A percentile compares a stretch with the other conserved stretches of the same genome.
Conservation (phyloP, 2,888 invertebrate species). For the Cerastis rubricosa region DNA sequence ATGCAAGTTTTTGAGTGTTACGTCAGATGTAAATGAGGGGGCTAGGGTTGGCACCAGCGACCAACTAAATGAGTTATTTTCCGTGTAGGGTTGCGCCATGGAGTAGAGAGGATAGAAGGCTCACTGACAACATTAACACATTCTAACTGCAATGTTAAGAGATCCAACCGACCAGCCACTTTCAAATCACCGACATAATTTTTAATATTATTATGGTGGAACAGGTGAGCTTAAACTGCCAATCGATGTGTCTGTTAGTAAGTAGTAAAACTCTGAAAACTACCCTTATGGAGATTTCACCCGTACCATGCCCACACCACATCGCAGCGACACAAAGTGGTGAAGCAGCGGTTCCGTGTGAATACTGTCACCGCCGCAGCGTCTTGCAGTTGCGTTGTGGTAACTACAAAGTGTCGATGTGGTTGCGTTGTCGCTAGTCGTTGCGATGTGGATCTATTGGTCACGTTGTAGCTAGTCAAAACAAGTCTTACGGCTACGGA, state of each 20-base stretch:
- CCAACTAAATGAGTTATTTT: constrained; percentile 72
- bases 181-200: not conserved
- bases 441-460: too few species aligned
- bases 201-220: not conserved
- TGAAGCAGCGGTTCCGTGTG: too few species aligned
- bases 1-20: constrained; percentile 51
- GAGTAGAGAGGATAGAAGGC: constrained; percentile 14
- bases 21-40: constrained; percentile 58
- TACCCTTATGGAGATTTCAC: not conserved
- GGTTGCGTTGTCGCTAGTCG: too few species aligned
- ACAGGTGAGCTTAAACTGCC: too few species aligned
- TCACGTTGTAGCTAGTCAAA: too few species aligned
- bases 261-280: not conserved
- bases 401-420: too few species aligned
- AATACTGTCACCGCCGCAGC: too few species aligned
- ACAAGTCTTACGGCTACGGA: not conserved
- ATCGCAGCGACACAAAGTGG: too few species aligned
- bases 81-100: constrained; percentile 46
- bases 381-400: too few species aligned
- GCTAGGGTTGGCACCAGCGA: constrained; percentile 52
- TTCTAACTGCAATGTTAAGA: not conserved
- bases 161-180: not conserved
- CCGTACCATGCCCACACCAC: too few species aligned
- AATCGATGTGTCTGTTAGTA: too few species aligned
- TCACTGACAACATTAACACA: not conserved